These are phyloP conservation scores for Sipunculus nudus DNA, from an alignment of 2,888 invertebrate species.

Conservation along the genomic window DNA sequence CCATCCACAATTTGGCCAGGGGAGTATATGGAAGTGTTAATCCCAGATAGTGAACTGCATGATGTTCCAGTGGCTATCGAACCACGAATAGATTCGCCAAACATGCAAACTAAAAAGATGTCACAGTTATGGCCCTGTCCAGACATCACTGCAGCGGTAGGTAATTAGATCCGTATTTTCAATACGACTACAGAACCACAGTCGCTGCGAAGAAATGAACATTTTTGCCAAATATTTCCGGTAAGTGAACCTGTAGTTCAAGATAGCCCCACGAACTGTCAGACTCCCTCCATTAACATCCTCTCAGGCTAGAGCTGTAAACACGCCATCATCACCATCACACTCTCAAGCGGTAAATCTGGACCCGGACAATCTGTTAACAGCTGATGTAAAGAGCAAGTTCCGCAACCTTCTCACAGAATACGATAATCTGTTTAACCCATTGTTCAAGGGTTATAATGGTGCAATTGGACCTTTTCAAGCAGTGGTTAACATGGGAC, in stretches of 20 bases:
- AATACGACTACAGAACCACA: constrained; percentile 21
- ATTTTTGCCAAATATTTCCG: constrained; percentile 23
- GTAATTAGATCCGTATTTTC: constrained; percentile 14
- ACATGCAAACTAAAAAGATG: not conserved
- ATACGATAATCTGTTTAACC: constrained; percentile 36
- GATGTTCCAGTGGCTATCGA: not conserved
- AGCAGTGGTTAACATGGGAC: constrained; percentile 43
- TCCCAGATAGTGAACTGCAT: not conserved
- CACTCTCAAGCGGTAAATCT: constrained; percentile 9
- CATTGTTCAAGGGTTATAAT: constrained; percentile 34
- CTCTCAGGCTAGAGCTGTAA: no score
- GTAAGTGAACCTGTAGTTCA: not conserved
- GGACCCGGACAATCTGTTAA: constrained; percentile 24
- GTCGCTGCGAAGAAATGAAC: constrained; percentile 18
- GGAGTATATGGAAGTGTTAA: not conserved
- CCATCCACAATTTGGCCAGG: constrained; percentile 4
- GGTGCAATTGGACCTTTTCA: constrained; percentile 36
- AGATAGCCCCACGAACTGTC: no score
- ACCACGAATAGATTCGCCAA: not conserved
- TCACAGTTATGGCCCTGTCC: constrained; percentile 19
- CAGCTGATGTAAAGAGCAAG: not conserved
- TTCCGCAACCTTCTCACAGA: constrained; percentile 22
- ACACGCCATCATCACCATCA: no score
- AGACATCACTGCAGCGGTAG: constrained; percentile 19
- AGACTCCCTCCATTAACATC: no score